Evolutionary conservation across 2,888 invertebrate species (phyloP), one percentile per base, ranked within the genome.

Genomic region (Drosophila greeni): DNA sequence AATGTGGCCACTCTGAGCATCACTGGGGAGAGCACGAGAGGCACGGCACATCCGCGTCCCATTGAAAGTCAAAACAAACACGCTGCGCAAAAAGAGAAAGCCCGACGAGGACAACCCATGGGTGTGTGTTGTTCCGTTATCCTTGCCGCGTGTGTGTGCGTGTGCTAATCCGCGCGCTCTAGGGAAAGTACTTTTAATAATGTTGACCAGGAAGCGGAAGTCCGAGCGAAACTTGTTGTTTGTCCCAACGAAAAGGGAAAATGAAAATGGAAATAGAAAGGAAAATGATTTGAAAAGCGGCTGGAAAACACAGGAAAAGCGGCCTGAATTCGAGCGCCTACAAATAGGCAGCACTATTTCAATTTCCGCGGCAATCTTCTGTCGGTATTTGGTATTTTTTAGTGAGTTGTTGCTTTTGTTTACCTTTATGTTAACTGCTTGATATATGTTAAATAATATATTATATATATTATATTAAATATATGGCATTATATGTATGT

Each of bases 181-280:
- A 70, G 76, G 34, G 75, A 75, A 81, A 84, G 84, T 82, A 71
- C 42, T 79, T 84, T 79, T 75, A 73, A 82, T 84, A 79, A 82
- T 70, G 71, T 64, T 70, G 65, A 70, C 70, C 71, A 70, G 71
- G 65, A 70, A 69, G 71, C 66, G 71, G 52, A 64, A 68, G 69
- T 52, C 43, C 53, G 33, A 48, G 33, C 18, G 12, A 53, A 67
- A 49, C 43, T 49, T 18, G 29, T 67, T 49, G 48, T 67, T 66
- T 39, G 36, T 36, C 20, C 40, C 24, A 16, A n/a, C 26, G 16
- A 47, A 68, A 66, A 52, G 58, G 47, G 53, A 60, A 67, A 53
- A 33, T 23, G 42, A 40, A 48, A 26, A 18, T 29, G 8, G 18
- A 33, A 33, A 20, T 39, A 40, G 60, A 69, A 67, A 64, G 47